These are phyloP conservation scores for Leptinotarsa haldemani DNA, from an alignment of 2,888 invertebrate species.

Conservation along the genomic window DNA sequence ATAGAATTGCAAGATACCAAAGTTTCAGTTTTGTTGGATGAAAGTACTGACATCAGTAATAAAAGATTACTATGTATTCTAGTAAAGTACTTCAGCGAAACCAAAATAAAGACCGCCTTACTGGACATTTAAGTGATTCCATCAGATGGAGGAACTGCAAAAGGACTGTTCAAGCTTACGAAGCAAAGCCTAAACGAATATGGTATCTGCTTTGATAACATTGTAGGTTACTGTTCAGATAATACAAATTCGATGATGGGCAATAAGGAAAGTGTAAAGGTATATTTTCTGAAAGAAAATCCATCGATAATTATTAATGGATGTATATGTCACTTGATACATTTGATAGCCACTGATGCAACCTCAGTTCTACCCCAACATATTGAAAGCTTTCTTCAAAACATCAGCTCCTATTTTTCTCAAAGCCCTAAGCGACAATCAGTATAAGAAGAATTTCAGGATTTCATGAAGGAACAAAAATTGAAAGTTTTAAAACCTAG, in stretches of 20 bases:
- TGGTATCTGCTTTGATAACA: neutral
- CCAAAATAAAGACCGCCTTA: neutral
- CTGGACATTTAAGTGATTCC: neutral
- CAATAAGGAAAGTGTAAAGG: neutral
- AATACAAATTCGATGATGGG: neutral
- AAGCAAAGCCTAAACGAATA: neutral
- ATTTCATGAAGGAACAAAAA: neutral
- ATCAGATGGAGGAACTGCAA: neutral
- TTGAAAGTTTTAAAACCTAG: neutral
- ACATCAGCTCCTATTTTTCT: neutral
- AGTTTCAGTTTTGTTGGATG: neutral
- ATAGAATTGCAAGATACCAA: neutral
- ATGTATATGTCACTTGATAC: neutral
- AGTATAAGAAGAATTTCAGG: neutral
- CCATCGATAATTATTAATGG: too few species aligned
- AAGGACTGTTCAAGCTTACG: neutral
- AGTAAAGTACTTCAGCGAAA: neutral
- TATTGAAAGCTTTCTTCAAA: neutral
- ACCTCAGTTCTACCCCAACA: neutral
- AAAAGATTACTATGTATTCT: neutral
- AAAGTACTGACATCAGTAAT: neutral
- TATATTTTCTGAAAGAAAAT: neutral
- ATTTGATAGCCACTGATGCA: neutral
- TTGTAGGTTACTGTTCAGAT: neutral
- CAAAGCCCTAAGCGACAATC: neutral